Percentiles rank a stretch among this genome's conserved stretches.
phyloP scores from a whole-genome alignment of 2,797 vertebrate species.

The Sebastes aleutianus region DNA sequence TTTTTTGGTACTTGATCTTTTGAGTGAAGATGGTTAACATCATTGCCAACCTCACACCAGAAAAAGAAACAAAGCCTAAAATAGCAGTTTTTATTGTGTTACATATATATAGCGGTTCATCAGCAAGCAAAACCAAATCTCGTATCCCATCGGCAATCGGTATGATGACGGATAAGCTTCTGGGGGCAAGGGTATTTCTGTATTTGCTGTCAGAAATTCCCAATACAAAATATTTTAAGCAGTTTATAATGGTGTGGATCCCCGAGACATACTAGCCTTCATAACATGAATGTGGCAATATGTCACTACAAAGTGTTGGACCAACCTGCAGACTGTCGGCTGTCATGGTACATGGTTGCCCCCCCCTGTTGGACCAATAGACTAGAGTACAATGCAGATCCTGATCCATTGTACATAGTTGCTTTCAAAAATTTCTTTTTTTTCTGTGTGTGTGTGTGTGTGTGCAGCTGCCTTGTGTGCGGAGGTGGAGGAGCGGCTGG shows the following conservation, averaged over 20 bases:
- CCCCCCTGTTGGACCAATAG: not conserved
- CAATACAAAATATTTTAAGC: not conserved
- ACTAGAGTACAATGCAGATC: not conserved
- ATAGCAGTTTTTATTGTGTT: not conserved
- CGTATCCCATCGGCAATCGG: no score
- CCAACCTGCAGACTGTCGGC: not conserved
- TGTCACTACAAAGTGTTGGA: not conserved
- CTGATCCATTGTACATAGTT: not conserved
- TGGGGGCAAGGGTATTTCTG: no score
- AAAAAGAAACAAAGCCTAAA: not conserved
- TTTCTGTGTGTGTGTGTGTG: not conserved
- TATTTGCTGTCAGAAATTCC: not conserved
- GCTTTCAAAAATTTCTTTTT: not conserved
- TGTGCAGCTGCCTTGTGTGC: conserved; percentile 74
- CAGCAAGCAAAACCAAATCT: not conserved
- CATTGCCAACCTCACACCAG: not conserved
- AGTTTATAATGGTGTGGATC: not conserved
- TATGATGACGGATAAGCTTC: no score
- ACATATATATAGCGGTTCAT: not conserved
- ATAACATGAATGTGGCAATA: not conserved
- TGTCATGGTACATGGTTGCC: not conserved
- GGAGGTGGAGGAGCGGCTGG: conserved; percentile 82
- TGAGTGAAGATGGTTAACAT: not conserved
- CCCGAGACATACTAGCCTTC: not conserved
- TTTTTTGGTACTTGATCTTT: not conserved